phyloP scores from a whole-genome alignment of 2,888 invertebrate species.

The Callyntrura guangdongensis region DNA sequence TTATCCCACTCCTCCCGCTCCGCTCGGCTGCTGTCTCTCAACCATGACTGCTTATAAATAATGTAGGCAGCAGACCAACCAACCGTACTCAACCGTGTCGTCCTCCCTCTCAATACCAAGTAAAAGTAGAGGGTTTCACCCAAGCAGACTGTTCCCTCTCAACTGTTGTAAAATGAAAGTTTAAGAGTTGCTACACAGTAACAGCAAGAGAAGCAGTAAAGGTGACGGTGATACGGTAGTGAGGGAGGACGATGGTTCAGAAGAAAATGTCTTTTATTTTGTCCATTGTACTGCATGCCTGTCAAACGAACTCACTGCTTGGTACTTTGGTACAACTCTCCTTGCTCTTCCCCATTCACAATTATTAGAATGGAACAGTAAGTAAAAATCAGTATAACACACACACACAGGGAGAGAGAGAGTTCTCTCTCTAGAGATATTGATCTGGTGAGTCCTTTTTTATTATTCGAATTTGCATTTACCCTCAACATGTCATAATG shows the following conservation, averaged over 20 bases:
- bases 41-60: conserved; percentile 76
- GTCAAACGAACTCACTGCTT: not conserved
- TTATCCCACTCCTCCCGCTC: conserved; percentile 20
- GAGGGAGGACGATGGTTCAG: not conserved
- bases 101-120: conserved; percentile 4
- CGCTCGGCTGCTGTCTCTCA: conserved; percentile 30
- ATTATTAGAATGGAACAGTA: not conserved
- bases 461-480: too few species aligned
- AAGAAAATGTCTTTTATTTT: conserved; percentile 20
- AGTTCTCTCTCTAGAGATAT: too few species aligned
- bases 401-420: too few species aligned
- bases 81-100: conserved; percentile 32
- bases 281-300: not conserved
- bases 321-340: not conserved
- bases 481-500: not conserved
- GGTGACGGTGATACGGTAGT: not conserved
- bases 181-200: not conserved
- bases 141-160: not conserved
- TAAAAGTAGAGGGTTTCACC: not conserved
- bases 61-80: conserved; percentile 53
- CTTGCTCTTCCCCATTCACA: not conserved
- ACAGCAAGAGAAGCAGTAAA: conserved; percentile 6
- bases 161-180: not conserved
- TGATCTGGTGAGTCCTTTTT: too few species aligned
- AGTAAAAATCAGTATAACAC: not conserved